A percentile compares a stretch with the other conserved stretches of the same genome.
phyloP scores from a whole-genome alignment of 53 echinoderm and acorn worm species.

The Arbacia lixula region DNA sequence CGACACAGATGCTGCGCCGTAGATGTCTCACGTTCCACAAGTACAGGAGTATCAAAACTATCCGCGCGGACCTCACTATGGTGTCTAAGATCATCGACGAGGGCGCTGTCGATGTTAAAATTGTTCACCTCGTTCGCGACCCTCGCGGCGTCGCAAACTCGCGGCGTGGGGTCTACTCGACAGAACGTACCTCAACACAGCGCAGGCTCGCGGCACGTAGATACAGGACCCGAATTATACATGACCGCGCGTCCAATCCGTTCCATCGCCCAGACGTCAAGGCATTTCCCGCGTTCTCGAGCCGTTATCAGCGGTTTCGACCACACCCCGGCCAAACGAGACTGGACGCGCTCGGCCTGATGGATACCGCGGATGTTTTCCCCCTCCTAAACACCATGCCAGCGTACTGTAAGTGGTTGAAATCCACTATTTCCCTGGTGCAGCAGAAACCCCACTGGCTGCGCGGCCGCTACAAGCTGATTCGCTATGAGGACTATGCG shows the following conservation, averaged over 20 bases:
- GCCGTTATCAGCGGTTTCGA: neutral
- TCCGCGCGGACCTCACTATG: constrained; percentile 65
- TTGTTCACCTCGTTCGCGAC: constrained; percentile 79
- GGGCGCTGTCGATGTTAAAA: constrained; percentile 66
- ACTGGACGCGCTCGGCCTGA: constrained; percentile 11
- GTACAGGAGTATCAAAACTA: constrained; percentile 73
- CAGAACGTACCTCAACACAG: constrained; percentile 13
- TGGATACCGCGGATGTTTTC: constrained; percentile 20
- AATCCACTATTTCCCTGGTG: constrained; percentile 49
- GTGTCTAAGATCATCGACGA: constrained; percentile 57
- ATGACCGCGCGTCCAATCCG: neutral
- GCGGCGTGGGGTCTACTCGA: constrained; percentile 59
- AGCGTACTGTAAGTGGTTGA: constrained; percentile 74
- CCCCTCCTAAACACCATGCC: constrained; percentile 59
- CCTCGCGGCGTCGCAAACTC: constrained; percentile 86
- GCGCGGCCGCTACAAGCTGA: constrained; percentile 71
- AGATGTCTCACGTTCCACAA: constrained; percentile 30
- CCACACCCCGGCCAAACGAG: neutral
- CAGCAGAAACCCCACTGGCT: constrained; percentile 70
- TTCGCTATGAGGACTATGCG: constrained; percentile 82
- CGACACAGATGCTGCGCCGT: constrained; percentile 26
- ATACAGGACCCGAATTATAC: constrained; percentile 2
- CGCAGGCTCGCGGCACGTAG: constrained; percentile 35
- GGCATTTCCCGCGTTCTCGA: neutral
- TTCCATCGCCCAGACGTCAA: no score